Percentiles rank a stretch among this genome's conserved stretches.
These are phyloP conservation scores for Reticulitermes speratus DNA, from an alignment of 1,140 invertebrate genomes.

Conservation along the genomic window DNA sequence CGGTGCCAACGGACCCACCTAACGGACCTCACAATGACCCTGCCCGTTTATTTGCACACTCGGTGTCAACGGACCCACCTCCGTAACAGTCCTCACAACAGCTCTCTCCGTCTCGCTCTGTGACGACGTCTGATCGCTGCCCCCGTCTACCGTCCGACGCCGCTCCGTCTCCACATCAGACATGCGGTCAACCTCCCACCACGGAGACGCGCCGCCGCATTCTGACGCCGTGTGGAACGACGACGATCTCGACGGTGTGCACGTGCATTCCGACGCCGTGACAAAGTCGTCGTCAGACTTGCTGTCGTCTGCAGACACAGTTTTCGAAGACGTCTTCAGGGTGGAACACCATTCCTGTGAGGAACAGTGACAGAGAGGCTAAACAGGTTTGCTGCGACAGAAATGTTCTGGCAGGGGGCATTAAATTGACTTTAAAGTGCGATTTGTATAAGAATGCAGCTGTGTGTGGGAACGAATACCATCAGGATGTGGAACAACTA, in stretches of 20 bases:
- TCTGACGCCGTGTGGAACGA: conserved; percentile 67
- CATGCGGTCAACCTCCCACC: conserved; percentile 48
- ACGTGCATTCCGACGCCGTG: conserved; percentile 68
- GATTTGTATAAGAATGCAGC: too few relatives aligned
- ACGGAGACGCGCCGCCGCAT: conserved; percentile 51
- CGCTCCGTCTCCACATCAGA: not conserved
- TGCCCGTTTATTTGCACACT: too few relatives aligned
- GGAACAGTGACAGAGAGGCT: not conserved
- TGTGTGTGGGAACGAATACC: too few relatives aligned
- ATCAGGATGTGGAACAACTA: too few relatives aligned
- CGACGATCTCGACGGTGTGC: conserved; percentile 60
- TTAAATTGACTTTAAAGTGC: too few relatives aligned
- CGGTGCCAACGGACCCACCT: too few relatives aligned
- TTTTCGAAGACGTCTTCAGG: conserved; percentile 20
- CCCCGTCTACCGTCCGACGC: not conserved
- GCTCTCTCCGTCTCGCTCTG: not conserved
- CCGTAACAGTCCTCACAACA: not conserved
- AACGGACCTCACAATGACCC: too few relatives aligned
- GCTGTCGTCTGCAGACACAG: conserved; percentile 22
- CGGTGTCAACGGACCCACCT: not conserved
- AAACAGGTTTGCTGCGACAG: not conserved
- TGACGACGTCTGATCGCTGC: not conserved
- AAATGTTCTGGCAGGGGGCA: not conserved
- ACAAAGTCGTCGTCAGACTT: conserved; percentile 57
- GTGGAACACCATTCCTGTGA: conserved; percentile 31